Base-by-base conservation (phyloP, 2,797 vertebrate species). In the Alca torda region DNA sequence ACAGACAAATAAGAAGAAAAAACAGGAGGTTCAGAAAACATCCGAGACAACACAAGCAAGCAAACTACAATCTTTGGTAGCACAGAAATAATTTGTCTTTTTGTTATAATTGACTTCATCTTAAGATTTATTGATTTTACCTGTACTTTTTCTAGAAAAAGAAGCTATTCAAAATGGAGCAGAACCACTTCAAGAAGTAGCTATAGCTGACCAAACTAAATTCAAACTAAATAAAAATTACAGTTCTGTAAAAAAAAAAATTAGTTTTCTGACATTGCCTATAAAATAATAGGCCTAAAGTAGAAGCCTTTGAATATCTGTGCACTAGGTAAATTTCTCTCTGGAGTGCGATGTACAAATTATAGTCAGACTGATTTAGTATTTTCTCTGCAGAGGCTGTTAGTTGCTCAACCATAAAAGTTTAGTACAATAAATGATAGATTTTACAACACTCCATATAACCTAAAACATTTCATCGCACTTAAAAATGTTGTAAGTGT, bases 381-480 rank as follows among this genome's bases (percentile, higher is more conserved):
- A 91, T 70, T 83, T 95, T 87, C 93, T 95, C 88, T 94, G 91
- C 81, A 94, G 87, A 96, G 90, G 91, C 69, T 91, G 84, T 95
- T 97, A 94, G 78, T 92, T 91, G 91, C 84, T 97, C 77, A 90
- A 84, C 89, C 94, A 94, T 97, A 97, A 98, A 96, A 88, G 79
- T 97, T 97, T 95, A 96, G 84, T 93, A 93, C 75, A 92, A 97
- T 95, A 95, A 97, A 96, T 96, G 96, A 97, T 53, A 96, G 69
- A 92, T 97, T 98, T 98, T 98, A 98, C 79, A 94, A 89, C 95
- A 92, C 75, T 95, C 81, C 79, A 90, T 96, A 97, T 97, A 98
- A 97, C 39, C 60, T 37, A 96, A 96, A 96, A 87, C 87, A 97
- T 95, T 97, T 96, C 79, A 97, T 96, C 96, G 97, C 78, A 94